A percentile compares a stretch with the other conserved stretches of the same genome.
Evolutionary conservation across 2,888 invertebrate species (phyloP).

Genomic region (Onchidella celtica): DNA sequence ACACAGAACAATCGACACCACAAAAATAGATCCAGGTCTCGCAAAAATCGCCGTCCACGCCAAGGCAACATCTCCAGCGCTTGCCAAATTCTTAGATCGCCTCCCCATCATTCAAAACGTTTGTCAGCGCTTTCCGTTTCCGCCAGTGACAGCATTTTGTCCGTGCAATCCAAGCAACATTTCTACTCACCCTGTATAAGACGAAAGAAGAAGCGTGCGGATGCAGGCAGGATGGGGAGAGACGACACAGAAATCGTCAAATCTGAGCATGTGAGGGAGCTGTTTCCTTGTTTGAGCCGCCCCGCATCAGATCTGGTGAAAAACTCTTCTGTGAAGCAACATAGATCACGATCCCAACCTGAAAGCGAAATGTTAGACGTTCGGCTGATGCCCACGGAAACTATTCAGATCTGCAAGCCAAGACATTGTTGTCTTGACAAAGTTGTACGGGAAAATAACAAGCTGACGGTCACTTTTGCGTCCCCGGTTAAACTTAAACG

Average conservation of each 20-base stretch:
- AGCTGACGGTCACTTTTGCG: background rate
- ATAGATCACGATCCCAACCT: background rate
- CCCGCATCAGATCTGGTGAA: background rate
- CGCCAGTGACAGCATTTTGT: constrained; percentile 8
- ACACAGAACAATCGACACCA: background rate
- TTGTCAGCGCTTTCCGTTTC: too few relatives aligned
- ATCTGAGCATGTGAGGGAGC: too few relatives aligned
- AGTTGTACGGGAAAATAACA: background rate
- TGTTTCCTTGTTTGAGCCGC: too few relatives aligned
- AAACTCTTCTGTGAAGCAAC: background rate
- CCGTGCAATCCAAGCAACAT: background rate
- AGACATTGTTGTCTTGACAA: constrained; percentile 12
- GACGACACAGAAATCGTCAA: too few relatives aligned
- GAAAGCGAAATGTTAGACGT: background rate
- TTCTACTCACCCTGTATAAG: too few relatives aligned
- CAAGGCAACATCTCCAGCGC: background rate
- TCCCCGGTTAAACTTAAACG: background rate
- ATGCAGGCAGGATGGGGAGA: too few relatives aligned
- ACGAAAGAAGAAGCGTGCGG: too few relatives aligned
- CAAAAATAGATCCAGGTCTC: background rate
- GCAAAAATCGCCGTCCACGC: background rate
- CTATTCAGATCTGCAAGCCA: constrained; percentile 20
- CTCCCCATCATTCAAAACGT: too few relatives aligned
- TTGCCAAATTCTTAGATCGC: too few relatives aligned
- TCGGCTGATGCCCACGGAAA: background rate